These are phyloP conservation scores for Heliconius cydno DNA, from an alignment of 2,888 invertebrate species.

Conservation along the genomic window DNA sequence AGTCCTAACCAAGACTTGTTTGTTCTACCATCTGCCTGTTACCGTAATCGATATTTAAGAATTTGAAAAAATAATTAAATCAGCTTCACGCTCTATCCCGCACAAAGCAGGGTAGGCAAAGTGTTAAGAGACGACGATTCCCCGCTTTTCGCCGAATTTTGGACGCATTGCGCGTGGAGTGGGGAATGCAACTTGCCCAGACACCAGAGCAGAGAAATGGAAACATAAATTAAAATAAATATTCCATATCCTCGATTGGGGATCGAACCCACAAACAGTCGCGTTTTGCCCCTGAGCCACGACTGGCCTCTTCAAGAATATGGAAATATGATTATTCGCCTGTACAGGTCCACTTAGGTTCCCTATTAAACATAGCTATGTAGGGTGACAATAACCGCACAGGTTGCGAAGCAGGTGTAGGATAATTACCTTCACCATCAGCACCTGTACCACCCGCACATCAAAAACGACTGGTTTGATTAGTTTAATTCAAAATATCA, in stretches of 20 bases:
- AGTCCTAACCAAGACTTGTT: conserved; percentile 10
- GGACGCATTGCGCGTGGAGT: no score
- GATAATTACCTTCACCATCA: conserved; percentile 62
- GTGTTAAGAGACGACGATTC: no score
- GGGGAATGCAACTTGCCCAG: no score
- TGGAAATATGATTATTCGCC: not conserved
- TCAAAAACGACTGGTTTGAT: conserved; percentile 38
- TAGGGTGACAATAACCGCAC: conserved; percentile 40
- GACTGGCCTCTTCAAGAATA: not conserved
- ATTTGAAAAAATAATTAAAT: not conserved
- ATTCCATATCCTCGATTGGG: no score
- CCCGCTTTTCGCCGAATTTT: no score
- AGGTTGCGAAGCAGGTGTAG: conserved; percentile 65
- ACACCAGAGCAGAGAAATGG: no score
- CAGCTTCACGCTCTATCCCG: no score
- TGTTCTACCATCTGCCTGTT: not conserved
- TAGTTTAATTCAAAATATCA: conserved; percentile 28
- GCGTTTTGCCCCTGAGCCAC: no score
- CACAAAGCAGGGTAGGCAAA: no score
- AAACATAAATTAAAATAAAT: no score
- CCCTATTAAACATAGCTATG: conserved; percentile 31
- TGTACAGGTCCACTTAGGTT: conserved; percentile 16
- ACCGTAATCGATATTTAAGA: not conserved
- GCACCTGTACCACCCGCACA: conserved; percentile 70
- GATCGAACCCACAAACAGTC: no score